Conservation (phyloP, 1,140 invertebrate genomes). For the Zaprionus kolodkinae region DNA sequence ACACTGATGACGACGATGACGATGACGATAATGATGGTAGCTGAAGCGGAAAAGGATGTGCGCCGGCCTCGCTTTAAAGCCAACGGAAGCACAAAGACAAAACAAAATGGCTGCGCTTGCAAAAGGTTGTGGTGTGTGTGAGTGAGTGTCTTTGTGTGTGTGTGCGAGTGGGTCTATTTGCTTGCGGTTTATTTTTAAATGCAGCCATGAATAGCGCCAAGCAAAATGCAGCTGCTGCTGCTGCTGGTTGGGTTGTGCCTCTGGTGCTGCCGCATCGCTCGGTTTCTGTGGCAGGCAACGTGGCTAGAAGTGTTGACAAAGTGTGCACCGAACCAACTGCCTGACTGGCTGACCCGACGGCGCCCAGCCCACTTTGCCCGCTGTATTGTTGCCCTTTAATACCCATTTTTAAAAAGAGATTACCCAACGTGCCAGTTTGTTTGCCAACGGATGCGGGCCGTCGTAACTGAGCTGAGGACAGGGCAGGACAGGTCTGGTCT, state of each 20-base stretch:
- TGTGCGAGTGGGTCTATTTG: conserved; percentile 63
- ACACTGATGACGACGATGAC: conserved; percentile 13
- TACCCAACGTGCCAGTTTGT: conserved; percentile 48
- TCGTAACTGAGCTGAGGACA: not conserved
- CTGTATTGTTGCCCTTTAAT: conserved; percentile 45
- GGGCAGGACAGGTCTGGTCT: too few relatives aligned
- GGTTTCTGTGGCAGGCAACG: conserved; percentile 48
- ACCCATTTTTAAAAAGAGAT: conserved; percentile 60
- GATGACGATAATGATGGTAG: conserved; percentile 24
- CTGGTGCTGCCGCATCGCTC: conserved; percentile 49
- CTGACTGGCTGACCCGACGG: conserved; percentile 13
- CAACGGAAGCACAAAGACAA: conserved; percentile 77
- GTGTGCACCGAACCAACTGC: conserved; percentile 39
- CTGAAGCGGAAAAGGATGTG: conserved; percentile 60
- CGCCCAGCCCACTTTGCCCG: not conserved
- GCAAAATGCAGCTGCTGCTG: conserved; percentile 39
- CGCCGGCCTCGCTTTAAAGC: conserved; percentile 70
- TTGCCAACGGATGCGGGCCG: conserved; percentile 18
- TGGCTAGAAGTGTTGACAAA: conserved; percentile 69
- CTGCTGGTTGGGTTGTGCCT: conserved; percentile 29
- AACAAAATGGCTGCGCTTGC: conserved; percentile 80
- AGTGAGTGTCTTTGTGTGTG: conserved; percentile 8
- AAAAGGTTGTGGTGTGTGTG: conserved; percentile 64
- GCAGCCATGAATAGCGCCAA: conserved; percentile 72
- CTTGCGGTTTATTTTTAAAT: conserved; percentile 80